Conservation (phyloP, 2,113 vertebrate genomes). For the Greenwoodochromis staneri region DNA sequence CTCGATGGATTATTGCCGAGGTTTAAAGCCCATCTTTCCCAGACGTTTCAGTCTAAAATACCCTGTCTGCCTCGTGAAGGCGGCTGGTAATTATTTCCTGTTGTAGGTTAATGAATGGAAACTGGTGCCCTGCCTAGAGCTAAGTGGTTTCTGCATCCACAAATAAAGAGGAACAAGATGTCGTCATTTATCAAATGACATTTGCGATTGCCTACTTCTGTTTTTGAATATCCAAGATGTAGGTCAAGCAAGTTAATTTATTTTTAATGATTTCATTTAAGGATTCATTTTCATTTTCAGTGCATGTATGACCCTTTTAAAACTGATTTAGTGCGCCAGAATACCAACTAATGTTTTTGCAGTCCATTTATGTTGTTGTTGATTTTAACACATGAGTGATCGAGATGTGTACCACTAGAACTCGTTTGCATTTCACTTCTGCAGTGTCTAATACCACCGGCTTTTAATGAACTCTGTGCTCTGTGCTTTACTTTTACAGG, state of each 20-base stretch:
- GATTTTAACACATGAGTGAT: background rate
- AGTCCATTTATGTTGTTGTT: background rate
- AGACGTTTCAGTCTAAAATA: background rate
- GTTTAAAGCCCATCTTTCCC: constrained; percentile 10
- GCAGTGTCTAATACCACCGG: background rate
- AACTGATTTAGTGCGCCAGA: background rate
- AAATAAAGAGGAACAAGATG: constrained; percentile 9
- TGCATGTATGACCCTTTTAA: background rate
- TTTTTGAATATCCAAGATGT: constrained; percentile 47
- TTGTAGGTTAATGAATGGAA: constrained; percentile 63
- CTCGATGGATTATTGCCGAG: background rate
- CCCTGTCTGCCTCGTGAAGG: background rate
- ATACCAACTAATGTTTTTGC: background rate
- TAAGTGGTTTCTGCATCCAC: background rate
- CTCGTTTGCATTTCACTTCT: background rate
- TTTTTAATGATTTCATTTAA: background rate
- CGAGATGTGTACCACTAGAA: background rate
- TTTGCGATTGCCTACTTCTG: background rate
- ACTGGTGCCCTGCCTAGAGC: constrained; percentile 29
- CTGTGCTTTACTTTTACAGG: constrained; percentile 59
- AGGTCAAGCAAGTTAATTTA: constrained; percentile 55
- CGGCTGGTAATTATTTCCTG: constrained; percentile 56
- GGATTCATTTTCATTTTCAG: background rate
- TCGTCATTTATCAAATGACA: constrained; percentile 14
- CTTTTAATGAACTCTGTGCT: background rate